phyloP scores from a whole-genome alignment of 2,888 invertebrate species.

The Taphrorychus bicolor region DNA sequence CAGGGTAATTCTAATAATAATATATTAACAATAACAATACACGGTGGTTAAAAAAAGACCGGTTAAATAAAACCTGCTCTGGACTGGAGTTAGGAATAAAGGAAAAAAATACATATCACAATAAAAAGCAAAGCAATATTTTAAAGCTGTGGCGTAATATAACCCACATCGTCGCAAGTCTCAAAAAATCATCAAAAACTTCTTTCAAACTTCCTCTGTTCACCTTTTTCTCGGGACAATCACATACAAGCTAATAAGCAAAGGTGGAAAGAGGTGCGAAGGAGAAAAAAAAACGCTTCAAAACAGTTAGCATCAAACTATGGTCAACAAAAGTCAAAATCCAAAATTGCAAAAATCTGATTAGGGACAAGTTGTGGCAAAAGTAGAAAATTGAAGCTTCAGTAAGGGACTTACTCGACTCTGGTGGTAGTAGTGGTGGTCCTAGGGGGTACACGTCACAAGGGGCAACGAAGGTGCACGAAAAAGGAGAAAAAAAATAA shows the following conservation, averaged over 20 bases:
- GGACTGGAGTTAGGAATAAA: neutral
- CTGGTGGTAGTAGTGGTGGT: constrained; percentile 56
- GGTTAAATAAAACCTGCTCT: no score
- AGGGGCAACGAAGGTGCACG: constrained; percentile 47
- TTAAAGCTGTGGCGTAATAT: constrained; percentile 22
- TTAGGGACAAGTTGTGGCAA: constrained; percentile 19
- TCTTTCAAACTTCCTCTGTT: neutral
- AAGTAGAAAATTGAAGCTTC: constrained; percentile 25
- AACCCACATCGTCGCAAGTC: constrained; percentile 10
- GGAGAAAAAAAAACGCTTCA: neutral
- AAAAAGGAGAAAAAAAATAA: constrained; percentile 52
- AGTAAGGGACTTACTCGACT: constrained; percentile 56
- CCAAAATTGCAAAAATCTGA: constrained; percentile 20
- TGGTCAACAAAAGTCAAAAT: constrained; percentile 1
- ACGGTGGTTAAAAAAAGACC: no score
- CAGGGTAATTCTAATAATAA: no score
- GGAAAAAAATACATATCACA: constrained; percentile 11
- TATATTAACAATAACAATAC: no score
- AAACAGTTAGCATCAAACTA: neutral
- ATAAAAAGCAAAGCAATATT: constrained; percentile 5
- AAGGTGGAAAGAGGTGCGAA: neutral
- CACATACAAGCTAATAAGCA: neutral
- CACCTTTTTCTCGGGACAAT: neutral
- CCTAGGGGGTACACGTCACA: constrained; percentile 51
- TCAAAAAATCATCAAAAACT: no score